Base-by-base conservation (phyloP, 2,797 vertebrate species). In the Apogon hyalosoma region DNA sequence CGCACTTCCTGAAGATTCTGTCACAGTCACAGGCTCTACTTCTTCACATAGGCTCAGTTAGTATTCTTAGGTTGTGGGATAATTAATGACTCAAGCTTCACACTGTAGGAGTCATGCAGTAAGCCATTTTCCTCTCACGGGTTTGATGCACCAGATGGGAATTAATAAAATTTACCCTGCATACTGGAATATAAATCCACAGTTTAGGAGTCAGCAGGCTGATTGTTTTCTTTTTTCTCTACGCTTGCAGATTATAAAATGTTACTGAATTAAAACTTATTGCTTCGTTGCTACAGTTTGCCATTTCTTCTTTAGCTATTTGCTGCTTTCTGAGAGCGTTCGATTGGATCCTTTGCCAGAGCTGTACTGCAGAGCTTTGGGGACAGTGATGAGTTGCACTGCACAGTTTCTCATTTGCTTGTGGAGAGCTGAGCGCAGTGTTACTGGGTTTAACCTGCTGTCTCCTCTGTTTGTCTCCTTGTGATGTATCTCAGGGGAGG, bases 301-400 rank as follows among this genome's bases (percentile, higher is more conserved):
- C 47, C 15, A 21, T 63, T 72, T 51, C 61, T 68, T 64, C 45
- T 69, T 79, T 82, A 73, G 52, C 78, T 71, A 60, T 78, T 64
- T 54, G 71, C 57, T 73, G 63, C 61, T 80, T 64, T 53, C 54
- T 49, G 63, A 43, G 57, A 61, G 53, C 3, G 55, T 85, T 84
- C 15, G 50, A 79, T 80, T 55, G 54, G 63, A 84, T 60, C 2
- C 73, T 45, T 31, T 21, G 71, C 46, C 76, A 50, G 75, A 65
- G 69, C 68, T 75, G 65, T 77, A 24, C 78, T 75, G 75, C 85
- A 70, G 86, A 84, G 80, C 82, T 80, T 68, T 56, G 46, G 75
- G 79, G 87, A 83, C 79, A 82, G 78, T 88, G 89, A 87, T 86
- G 58, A 76, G 86, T 86, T 84, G 65, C 75, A 74, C 82, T 80